Percentiles rank a stretch among this genome's conserved stretches.
Evolutionary conservation across 2,797 vertebrate species (phyloP).

Genomic region (Falco biarmicus): DNA sequence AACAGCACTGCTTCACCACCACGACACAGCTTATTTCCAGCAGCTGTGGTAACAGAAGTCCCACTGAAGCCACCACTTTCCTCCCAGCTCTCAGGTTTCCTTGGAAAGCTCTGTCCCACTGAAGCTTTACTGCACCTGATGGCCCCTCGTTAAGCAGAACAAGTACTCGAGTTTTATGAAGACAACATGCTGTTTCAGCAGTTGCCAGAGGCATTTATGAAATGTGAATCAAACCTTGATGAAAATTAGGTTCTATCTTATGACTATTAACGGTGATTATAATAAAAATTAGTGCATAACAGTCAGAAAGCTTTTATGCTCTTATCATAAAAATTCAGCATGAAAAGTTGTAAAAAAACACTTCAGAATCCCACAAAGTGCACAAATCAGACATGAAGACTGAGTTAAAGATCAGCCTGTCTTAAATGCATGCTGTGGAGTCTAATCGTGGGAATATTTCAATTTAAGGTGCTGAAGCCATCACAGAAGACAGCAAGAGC

Average conservation of each 20-base stretch:
- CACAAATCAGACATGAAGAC: neutral
- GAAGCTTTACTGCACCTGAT: neutral
- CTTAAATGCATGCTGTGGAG: neutral
- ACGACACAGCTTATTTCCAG: neutral
- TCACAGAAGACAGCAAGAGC: neutral
- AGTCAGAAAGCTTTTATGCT: constrained; percentile 44
- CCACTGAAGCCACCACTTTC: fast-evolving
- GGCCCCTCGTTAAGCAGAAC: neutral
- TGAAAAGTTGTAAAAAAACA: constrained; percentile 30
- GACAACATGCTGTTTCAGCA: neutral
- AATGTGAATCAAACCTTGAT: constrained; percentile 15
- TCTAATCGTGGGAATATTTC: constrained; percentile 1
- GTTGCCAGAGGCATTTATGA: neutral
- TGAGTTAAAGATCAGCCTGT: neutral
- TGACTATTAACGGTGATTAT: constrained; percentile 8
- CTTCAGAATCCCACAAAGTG: constrained; percentile 35
- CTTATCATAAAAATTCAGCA: neutral
- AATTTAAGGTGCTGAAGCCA: neutral
- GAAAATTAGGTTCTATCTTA: constrained; percentile 24
- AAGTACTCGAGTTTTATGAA: neutral
- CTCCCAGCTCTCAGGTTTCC: neutral
- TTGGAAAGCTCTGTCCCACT: neutral
- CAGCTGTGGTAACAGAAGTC: neutral
- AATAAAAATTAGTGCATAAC: neutral
- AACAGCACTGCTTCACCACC: neutral